Base-by-base conservation (phyloP, 2,888 invertebrate genomes). In the Cephus pygmeus region DNA sequence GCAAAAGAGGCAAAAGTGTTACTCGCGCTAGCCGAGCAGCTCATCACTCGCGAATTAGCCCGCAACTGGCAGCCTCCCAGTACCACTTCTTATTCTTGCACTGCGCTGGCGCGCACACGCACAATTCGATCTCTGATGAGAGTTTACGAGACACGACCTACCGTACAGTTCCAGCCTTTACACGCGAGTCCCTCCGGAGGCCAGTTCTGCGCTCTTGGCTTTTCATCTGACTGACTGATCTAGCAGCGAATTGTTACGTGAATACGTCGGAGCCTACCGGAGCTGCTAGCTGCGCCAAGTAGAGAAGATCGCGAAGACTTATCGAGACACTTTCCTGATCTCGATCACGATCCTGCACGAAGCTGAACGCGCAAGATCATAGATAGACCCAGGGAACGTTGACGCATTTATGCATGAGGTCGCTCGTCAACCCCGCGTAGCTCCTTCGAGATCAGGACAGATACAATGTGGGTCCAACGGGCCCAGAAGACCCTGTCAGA, bases 41-140 rank as follows among this genome's bases (percentile, higher is more conserved):
- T 87, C 88, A 85, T 89, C 88, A 83, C 88, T 84, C 85, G 86
- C 83, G 85, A 87, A 89, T 89, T 88, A 88, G 88, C 85, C 83
- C 83, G 84, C 83, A 79, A 84, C 84, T 84, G 82, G 75, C 74
- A 71, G 68, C 73, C 75, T 79, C 69, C 75, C 56, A 30, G 34
- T 81, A 83, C 83, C 85, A 81, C 83, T 85, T 85, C 84, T 83
- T 84, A 79, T 82, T 79, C 82, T 82, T 71, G 80, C 73, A 40
- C 76, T 80, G 12, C 0, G 4, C 31, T 69, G 76, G n/a, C 11
- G 30, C 30, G 34, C 36, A 33, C 56, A 34, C 79, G 34, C 33
- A 79, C 83, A 83, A 85, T 86, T 85, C 85, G 86, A 87, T 87
- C 85, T 83, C 83, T 86, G 87, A 87, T 85, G 87, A 86, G 82